phyloP scores from a whole-genome alignment of 2,888 invertebrate genomes.

The Tachystola acroxantha region DNA sequence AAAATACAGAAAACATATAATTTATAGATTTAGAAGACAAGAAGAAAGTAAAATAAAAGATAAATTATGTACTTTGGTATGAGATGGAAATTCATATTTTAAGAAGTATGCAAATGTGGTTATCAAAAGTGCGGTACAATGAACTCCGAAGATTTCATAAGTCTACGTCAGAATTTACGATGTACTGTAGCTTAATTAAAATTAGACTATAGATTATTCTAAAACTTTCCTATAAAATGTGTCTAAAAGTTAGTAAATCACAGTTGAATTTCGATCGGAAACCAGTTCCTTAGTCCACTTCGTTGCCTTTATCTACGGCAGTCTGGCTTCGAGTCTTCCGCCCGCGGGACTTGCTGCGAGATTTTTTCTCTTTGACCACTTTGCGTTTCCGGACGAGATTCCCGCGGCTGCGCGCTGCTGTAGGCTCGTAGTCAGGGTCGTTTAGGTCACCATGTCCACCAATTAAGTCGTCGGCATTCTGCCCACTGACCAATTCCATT shows the following conservation, averaged over 20 bases:
- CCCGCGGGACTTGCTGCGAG: slow-evolving; percentile 61
- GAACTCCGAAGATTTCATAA: slow-evolving; percentile 7
- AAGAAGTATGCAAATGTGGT: neutral
- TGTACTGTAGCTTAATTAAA: slow-evolving; percentile 16
- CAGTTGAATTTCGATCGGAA: slow-evolving; percentile 43
- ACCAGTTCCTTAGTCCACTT: slow-evolving; percentile 44
- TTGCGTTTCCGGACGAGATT: slow-evolving; percentile 59
- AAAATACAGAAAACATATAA: too few species aligned
- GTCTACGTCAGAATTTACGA: slow-evolving; percentile 16
- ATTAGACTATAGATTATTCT: slow-evolving; percentile 25
- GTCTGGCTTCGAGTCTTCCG: slow-evolving; percentile 65
- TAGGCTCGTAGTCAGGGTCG: slow-evolving; percentile 58
- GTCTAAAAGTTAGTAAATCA: slow-evolving; percentile 43
- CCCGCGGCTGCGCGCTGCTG: slow-evolving; percentile 59
- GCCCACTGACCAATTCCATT: slow-evolving; percentile 47
- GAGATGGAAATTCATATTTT: neutral
- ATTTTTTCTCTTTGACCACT: slow-evolving; percentile 46
- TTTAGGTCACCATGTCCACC: slow-evolving; percentile 37
- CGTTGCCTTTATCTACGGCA: slow-evolving; percentile 41
- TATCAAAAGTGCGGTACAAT: neutral
- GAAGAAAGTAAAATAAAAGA: too few species aligned
- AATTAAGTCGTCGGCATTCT: slow-evolving; percentile 19
- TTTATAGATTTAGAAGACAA: too few species aligned
- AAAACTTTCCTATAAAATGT: slow-evolving; percentile 36
- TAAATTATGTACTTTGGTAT: neutral